Conservation (phyloP, 2,797 vertebrate genomes). For the Thaleichthys pacificus region DNA sequence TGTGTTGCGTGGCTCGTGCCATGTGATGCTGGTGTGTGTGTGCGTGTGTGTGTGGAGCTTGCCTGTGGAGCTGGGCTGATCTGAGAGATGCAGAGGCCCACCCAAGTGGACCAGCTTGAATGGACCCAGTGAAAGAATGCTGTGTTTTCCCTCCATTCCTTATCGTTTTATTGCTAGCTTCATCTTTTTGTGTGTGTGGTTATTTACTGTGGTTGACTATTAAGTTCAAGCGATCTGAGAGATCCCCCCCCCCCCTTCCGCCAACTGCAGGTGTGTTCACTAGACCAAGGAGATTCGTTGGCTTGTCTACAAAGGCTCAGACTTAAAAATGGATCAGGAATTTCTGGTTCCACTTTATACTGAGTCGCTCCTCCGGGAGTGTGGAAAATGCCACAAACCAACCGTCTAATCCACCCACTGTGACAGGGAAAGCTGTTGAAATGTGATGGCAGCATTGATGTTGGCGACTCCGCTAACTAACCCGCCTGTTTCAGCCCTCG, state of each 20-base stretch:
- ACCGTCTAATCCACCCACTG: conserved; percentile 34
- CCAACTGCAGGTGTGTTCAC: conserved; percentile 67
- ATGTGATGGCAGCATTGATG: conserved; percentile 44
- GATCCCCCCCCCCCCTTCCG: conserved; percentile 23
- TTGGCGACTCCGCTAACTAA: conserved; percentile 36
- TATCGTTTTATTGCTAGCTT: conserved; percentile 60
- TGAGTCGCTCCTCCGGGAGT: conserved; percentile 42
- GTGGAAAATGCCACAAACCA: conserved; percentile 47
- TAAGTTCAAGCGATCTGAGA: conserved; percentile 42
- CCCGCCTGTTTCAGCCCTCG: neutral
- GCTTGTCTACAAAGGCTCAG: conserved; percentile 67
- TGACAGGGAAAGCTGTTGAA: conserved; percentile 39
- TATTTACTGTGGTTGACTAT: conserved; percentile 65
- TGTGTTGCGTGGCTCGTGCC: conserved; percentile 34
- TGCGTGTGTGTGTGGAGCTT: neutral
- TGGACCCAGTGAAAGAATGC: conserved; percentile 48
- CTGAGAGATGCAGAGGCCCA: conserved; percentile 58
- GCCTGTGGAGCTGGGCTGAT: conserved; percentile 62
- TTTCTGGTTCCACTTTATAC: conserved; percentile 66
- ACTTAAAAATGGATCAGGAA: conserved; percentile 70
- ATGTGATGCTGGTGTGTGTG: too few species aligned
- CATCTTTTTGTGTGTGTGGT: conserved; percentile 27
- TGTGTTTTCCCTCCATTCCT: conserved; percentile 52
- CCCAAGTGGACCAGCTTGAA: conserved; percentile 63
- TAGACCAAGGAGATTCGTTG: conserved; percentile 51